Base-by-base conservation (phyloP, 2,113 vertebrate species). In the Lagopus leucura region DNA sequence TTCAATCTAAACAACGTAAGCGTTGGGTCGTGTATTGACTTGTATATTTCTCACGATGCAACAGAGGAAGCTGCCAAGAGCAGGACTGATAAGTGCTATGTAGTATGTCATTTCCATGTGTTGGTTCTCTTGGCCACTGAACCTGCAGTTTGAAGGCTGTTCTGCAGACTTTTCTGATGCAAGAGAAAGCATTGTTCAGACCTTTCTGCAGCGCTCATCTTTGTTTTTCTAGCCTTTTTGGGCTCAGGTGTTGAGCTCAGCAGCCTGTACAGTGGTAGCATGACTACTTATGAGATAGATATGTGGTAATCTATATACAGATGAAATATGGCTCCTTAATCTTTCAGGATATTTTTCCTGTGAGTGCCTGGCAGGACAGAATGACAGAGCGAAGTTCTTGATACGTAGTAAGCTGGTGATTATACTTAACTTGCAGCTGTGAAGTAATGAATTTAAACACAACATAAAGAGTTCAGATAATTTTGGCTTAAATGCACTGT, bases 341-440 rank as follows among this genome's bases (percentile, higher is more conserved):
- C 21, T 36, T 70, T 70, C 30, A 69, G 38, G 38, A 63, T 55
- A 32, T 52, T 17, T 95, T 52, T 87, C 14, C 64, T 50, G 17
- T 88, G 47, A 78, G 34, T 36, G 50, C 84, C 61, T 47, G 81
- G 79, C 60, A 67, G 27, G 43, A 10, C 34, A 25, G 52, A 80
- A 85, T 20, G 61, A 43, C n/a, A 43, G 52, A 75, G 47, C 14
- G 78, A 71, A 83, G 42, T 84, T 13, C 64, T 67, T 27, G 36
- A 16, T 86, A 48, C 32, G 20, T 13, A 52, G 66, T 24, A 38
- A 90, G 55, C 38, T 21, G 38, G 82, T 13, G 30, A 47, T 92
- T 88, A 25, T 81, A n/a, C 71, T 86, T 66, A 43, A n/a, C 71
- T 86, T 66, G 42, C 45, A 81, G 80, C 63, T 95, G 18, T 82